phyloP scores from a whole-genome alignment of 1,140 invertebrate genomes.

The Drosophila littoralis region DNA sequence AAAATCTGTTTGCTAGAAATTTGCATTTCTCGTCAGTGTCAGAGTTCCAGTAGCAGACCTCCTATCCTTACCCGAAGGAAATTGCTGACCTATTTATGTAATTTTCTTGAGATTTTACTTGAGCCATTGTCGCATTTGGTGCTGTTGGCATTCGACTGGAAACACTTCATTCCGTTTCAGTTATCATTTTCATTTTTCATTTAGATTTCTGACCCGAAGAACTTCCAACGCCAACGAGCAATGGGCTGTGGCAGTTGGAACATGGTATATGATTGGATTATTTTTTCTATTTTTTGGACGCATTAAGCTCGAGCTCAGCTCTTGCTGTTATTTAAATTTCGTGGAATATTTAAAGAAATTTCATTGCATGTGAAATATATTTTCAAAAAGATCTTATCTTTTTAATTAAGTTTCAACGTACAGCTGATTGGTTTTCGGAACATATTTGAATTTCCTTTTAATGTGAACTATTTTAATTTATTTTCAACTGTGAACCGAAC shows the following conservation, averaged over 20 bases:
- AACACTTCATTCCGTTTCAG: conserved; percentile 72
- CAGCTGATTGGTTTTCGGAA: too few relatives aligned
- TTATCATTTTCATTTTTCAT: conserved; percentile 43
- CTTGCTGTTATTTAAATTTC: conserved; percentile 8
- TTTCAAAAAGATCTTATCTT: conserved; percentile 15
- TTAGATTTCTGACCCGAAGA: conserved; percentile 23
- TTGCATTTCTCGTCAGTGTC: conserved; percentile 59
- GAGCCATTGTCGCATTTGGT: conserved; percentile 9
- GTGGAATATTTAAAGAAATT: background rate
- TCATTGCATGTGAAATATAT: background rate
- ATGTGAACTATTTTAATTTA: too few relatives aligned
- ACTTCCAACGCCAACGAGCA: background rate
- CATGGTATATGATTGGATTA: conserved; percentile 8
- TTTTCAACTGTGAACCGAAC: too few relatives aligned
- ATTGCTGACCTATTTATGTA: conserved; percentile 72
- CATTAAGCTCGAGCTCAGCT: background rate
- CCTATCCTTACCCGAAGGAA: conserved; percentile 22
- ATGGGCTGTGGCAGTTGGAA: background rate
- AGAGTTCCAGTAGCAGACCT: background rate
- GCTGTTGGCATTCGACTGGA: conserved; percentile 58
- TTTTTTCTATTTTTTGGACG: background rate
- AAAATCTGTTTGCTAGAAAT: conserved; percentile 58
- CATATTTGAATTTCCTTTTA: too few relatives aligned
- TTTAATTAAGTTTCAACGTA: conserved; percentile 44
- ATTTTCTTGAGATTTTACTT: conserved; percentile 63